phyloP scores from a whole-genome alignment of 2,113 vertebrate species.

The Cyanoderma ruficeps region DNA sequence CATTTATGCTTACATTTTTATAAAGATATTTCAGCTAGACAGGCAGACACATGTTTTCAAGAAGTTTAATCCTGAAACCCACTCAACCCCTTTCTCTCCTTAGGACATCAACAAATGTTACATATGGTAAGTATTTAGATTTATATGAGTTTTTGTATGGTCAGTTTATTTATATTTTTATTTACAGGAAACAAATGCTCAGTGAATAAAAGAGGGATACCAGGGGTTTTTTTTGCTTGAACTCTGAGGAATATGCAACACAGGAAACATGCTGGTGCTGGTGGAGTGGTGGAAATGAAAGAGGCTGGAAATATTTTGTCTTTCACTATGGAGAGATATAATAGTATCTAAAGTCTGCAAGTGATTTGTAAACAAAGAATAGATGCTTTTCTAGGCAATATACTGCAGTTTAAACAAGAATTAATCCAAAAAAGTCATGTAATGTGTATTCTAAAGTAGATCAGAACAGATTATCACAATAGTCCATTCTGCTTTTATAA shows the following conservation, averaged over 20 bases:
- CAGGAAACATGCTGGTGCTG: not conserved
- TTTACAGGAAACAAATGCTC: not conserved
- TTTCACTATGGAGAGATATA: not conserved
- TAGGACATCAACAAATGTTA: not conserved
- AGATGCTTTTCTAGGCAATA: constrained; percentile 27
- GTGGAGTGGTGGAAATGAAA: not conserved
- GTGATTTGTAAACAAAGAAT: constrained; percentile 33
- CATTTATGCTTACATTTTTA: not conserved
- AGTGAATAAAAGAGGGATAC: not conserved
- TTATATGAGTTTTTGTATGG: not conserved
- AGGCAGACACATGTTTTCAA: not conserved
- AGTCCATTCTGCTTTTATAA: constrained; percentile 30
- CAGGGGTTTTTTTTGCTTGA: not conserved
- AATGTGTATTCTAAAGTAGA: constrained; percentile 50
- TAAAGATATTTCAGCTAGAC: not conserved
- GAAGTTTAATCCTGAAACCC: not conserved
- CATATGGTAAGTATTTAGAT: not conserved
- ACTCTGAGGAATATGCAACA: not conserved
- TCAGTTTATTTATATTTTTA: not conserved
- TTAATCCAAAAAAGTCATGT: constrained; percentile 48
- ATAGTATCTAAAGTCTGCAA: constrained; percentile 13
- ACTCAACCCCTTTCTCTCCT: not conserved
- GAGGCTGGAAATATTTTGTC: not conserved
- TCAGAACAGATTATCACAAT: constrained; percentile 53
- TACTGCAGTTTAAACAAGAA: constrained; percentile 33